Base-by-base conservation (phyloP, 64 coral and sea anemone species). In the Orbicella faveolata region DNA sequence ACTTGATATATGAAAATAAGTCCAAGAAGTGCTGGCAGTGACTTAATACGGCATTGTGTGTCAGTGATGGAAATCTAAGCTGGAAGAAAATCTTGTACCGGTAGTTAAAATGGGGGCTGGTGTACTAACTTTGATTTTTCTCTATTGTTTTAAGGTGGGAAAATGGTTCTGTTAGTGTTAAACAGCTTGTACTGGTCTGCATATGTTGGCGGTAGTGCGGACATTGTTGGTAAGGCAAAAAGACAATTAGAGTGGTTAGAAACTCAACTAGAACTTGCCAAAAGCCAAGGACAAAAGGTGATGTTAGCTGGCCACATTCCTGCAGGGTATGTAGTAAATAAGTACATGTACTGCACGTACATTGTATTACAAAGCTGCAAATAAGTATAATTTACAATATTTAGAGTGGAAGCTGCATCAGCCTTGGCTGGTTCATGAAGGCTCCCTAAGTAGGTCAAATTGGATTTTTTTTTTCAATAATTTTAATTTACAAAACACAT, bases 101-200 rank as follows among this genome's bases (percentile, higher is more conserved):
- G 39, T 41, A 41, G 39, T 41, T 41, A 41, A 41, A 41, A 41
- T 41, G 39, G 39, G 30, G 30, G 30, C 30, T 4, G 4, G 39
- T 41, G 39, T 2, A 41, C 39, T 41, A 41, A 41, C 39, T 41
- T 41, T 57, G 54, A 57, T 57, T 57, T 54, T 2, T 12, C 23
- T 65, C 76, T 0, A 4, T 76, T 63, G 18, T 13, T 90, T 88
- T 57, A 36, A 95, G 93, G 63, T 95, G 89, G 89, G 11, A 89
- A 30, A 20, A 88, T 95, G 41, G 78, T 81, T 11, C 55, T 95
- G 11, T 52, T 95, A 20, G 93, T 88, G 0, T 80, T 95, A 48
- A 95, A 95, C 75, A 81, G 83, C 9, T 68, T 95, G 8, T 95
- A 95, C 70, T 95, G 93, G 93, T 81, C 88, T 67, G 19, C 41